These are phyloP conservation scores for Chionomys nivalis DNA, from an alignment of 2,113 vertebrate genomes.

Conservation along the genomic window DNA sequence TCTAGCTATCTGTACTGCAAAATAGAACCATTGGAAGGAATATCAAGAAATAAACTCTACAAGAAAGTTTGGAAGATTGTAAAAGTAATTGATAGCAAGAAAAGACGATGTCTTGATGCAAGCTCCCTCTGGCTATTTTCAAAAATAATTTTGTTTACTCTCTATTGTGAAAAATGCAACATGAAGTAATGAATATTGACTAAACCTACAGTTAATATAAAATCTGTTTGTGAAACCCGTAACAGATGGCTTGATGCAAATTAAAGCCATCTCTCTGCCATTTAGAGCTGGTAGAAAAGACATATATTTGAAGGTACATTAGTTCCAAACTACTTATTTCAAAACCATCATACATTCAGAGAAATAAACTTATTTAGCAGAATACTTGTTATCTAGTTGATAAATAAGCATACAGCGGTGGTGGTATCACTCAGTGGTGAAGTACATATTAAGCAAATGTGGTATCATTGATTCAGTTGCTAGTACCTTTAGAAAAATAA, in stretches of 20 bases:
- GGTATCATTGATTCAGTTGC: neutral
- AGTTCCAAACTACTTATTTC: conserved; percentile 61
- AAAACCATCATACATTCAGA: conserved; percentile 22
- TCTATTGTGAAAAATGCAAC: conserved; percentile 4
- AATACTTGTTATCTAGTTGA: neutral
- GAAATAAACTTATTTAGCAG: neutral
- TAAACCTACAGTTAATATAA: conserved; percentile 45
- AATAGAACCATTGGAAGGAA: neutral
- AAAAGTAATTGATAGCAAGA: neutral
- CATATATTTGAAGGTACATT: conserved; percentile 56
- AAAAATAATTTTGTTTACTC: conserved; percentile 64
- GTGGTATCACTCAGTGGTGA: neutral
- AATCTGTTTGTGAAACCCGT: conserved; percentile 54
- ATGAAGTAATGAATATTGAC: conserved; percentile 57
- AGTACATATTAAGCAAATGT: rapidly evolving
- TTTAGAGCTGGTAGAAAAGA: conserved; percentile 47
- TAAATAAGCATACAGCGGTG: neutral
- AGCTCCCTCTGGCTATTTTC: conserved; percentile 15
- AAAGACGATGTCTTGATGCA: neutral
- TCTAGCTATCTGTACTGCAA: neutral
- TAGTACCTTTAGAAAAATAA: neutral
- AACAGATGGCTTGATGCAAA: conserved; percentile 57
- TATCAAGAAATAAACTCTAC: neutral
- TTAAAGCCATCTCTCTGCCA: conserved; percentile 45
- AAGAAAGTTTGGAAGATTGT: neutral